A percentile compares a stretch with the other conserved stretches of the same genome.
phyloP scores from a whole-genome alignment of 2,113 vertebrate genomes.

The Choloepus hoffmanni region DNA sequence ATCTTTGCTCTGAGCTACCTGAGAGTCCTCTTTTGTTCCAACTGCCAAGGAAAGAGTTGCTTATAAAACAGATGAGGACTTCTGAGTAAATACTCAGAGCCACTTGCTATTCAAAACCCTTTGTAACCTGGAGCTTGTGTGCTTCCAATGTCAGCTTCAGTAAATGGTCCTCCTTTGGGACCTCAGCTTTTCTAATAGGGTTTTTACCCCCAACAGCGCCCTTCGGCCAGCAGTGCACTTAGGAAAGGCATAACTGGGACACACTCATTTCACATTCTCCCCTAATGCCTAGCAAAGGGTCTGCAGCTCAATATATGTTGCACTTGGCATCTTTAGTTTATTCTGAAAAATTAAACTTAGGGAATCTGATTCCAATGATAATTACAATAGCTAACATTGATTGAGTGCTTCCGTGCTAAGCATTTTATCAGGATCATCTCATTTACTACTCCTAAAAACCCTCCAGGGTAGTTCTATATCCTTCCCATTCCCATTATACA shows the following conservation, averaged over 20 bases:
- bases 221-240: not conserved
- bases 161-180: not conserved
- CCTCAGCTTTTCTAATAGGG: not conserved
- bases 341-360: constrained; percentile 19
- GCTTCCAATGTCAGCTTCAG: not conserved
- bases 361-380: constrained; percentile 28
- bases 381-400: not conserved
- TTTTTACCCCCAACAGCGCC: not conserved
- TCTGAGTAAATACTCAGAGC: not conserved
- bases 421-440: not conserved
- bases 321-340: not conserved
- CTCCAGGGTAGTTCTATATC: not conserved
- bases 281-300: not conserved
- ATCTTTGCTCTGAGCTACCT: not conserved
- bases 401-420: not conserved
- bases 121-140: not conserved
- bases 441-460: not conserved
- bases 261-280: not conserved
- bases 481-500: not conserved
- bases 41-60: not conserved
- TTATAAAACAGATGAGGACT: not conserved
- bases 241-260: not conserved
- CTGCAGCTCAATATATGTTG: not conserved
- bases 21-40: not conserved
- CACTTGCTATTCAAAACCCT: not conserved